These are phyloP conservation scores for Ridgeia piscesae DNA, from an alignment of 1,140 invertebrate genomes.

Conservation along the genomic window DNA sequence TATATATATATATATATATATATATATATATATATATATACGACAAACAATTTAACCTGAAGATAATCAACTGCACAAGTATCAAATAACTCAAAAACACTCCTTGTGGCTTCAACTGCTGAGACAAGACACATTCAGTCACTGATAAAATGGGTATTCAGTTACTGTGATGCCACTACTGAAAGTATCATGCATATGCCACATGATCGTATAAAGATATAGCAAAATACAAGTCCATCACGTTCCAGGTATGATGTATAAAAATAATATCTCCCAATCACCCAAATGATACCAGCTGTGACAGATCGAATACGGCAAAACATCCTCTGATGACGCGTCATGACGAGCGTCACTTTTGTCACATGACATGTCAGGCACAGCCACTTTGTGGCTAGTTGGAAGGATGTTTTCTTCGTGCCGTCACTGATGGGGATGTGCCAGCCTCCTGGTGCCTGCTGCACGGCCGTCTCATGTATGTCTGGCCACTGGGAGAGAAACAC, in stretches of 20 bases:
- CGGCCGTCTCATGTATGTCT: conserved; percentile 18
- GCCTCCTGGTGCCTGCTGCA: conserved; percentile 24
- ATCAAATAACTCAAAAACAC: no score
- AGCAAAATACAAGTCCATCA: neutral
- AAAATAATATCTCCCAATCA: neutral
- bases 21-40: no score
- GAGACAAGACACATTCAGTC: no score
- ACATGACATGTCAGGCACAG: conserved; percentile 16
- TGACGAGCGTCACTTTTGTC: neutral
- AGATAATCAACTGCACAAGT: neutral
- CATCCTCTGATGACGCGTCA: no score
- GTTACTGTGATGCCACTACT: neutral
- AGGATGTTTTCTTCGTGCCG: neutral
- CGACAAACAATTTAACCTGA: neutral
- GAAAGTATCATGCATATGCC: neutral
- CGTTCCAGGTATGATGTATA: neutral
- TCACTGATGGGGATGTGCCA: conserved; percentile 34
- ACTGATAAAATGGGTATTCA: no score
- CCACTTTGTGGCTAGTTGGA: neutral
- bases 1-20: no score
- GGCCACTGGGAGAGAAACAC: conserved; percentile 30
- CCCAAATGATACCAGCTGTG: neutral
- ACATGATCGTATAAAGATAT: neutral
- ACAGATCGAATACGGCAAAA: neutral
- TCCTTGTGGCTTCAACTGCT: no score